These are phyloP conservation scores for Mastacembelus armatus DNA, from an alignment of 2,797 vertebrate genomes.

Conservation along the genomic window DNA sequence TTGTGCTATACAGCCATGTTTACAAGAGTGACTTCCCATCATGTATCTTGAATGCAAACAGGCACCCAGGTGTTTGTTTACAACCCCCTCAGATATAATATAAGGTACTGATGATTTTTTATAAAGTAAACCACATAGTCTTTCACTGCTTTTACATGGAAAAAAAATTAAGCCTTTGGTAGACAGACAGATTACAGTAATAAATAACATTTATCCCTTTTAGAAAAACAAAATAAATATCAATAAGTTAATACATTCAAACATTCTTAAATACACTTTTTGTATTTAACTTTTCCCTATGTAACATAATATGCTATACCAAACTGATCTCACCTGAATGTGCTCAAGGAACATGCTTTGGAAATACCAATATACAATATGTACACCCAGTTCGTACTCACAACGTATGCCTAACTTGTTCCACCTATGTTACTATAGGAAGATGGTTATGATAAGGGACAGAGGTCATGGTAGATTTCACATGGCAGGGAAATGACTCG, in stretches of 20 bases:
- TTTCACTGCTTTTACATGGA: conserved; percentile 16
- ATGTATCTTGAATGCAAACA: not conserved
- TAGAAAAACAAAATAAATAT: conserved; percentile 92
- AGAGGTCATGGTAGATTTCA: too few species aligned
- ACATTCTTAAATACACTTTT: conserved; percentile 90
- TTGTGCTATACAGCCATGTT: not conserved
- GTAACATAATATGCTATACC: too few species aligned
- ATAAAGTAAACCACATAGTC: conserved; percentile 1
- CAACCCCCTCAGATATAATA: conserved; percentile 15
- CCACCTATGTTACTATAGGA: too few species aligned
- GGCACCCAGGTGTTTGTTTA: not conserved
- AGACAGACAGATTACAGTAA: conserved; percentile 83
- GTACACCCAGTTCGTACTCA: too few species aligned
- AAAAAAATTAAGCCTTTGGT: conserved; percentile 77
- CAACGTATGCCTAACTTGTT: too few species aligned
- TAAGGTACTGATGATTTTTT: conserved; percentile 11
- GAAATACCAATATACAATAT: too few species aligned
- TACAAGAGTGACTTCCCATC: not conserved
- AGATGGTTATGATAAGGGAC: too few species aligned
- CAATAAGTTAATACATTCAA: conserved; percentile 91
- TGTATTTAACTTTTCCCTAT: conserved; percentile 37
- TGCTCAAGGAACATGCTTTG: too few species aligned
- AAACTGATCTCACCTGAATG: too few species aligned
- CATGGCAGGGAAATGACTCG: too few species aligned
- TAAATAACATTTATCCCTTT: conserved; percentile 84